These are phyloP conservation scores for Rhizomys pruinosus DNA, from an alignment of 2,113 vertebrate genomes.

Conservation along the genomic window DNA sequence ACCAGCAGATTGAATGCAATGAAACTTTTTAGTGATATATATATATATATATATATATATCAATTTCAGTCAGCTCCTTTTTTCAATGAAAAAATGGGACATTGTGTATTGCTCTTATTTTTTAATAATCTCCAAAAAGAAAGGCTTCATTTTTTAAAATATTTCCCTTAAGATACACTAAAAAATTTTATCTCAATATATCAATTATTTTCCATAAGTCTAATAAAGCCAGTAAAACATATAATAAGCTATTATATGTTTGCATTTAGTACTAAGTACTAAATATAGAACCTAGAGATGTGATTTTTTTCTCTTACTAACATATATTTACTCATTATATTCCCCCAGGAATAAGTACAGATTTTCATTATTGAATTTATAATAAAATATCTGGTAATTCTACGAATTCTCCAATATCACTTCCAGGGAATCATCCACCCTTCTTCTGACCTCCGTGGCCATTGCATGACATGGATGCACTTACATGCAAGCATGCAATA, in stretches of 20 bases:
- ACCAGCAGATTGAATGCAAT: background rate
- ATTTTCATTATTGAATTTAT: constrained; percentile 20
- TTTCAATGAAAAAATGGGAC: background rate
- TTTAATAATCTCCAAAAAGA: background rate
- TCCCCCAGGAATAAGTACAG: background rate
- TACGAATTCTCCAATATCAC: background rate
- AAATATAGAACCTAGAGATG: constrained; percentile 32
- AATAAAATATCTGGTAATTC: background rate
- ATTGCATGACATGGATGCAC: too few species aligned
- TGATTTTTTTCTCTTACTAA: background rate
- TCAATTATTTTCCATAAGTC: too few species aligned
- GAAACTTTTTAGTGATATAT: background rate
- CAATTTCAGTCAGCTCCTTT: background rate
- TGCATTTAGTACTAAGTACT: background rate
- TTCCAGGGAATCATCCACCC: too few species aligned
- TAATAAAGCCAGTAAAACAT: too few species aligned
- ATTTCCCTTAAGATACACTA: background rate
- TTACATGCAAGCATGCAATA: too few species aligned
- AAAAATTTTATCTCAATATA: too few species aligned
- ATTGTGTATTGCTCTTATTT: background rate
- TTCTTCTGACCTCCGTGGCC: too few species aligned
- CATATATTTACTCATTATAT: background rate
- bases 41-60: background rate
- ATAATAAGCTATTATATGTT: too few species aligned
- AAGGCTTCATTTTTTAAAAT: background rate